Base-by-base conservation (phyloP, 2,888 invertebrate species). In the Noctua comes region DNA sequence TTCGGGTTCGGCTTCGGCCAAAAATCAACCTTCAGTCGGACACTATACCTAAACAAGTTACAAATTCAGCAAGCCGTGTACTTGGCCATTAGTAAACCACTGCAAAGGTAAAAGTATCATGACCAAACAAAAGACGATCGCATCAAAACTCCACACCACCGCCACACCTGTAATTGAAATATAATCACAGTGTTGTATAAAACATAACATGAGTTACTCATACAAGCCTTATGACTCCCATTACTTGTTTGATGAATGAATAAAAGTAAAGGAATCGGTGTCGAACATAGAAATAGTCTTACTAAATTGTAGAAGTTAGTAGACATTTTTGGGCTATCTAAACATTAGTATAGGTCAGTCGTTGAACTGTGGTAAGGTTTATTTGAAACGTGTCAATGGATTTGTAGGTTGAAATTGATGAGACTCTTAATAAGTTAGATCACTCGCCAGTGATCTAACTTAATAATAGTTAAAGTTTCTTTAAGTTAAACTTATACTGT, bases 201-300 rank as follows among this genome's bases (percentile, higher is more conserved):
- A 70, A 65, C 83, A 71, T 70, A 77, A 31, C n/a, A 16, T 46
- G 36, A 18, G 64, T 75, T 43, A 70, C 31, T 27, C 57, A 40
- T 54, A 76, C 73, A 36, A 46, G 16, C 68, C 40, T 70, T 86
- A 76, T 74, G 8, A 78, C 83, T 16, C 11, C 36, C n/a, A 76
- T 83, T 72, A 71, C 6, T 11, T 18, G 40, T 72, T 51, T 75
- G 36, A 84, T 81, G 76, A 81, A 86, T 84, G 78, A 81, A 81
- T 81, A 73, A 75, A 70, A 54, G 40, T 43, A 13, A 69, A 31
- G 48, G n/a, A 83, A 73, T 75, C 27, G 66, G 66, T 66, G 74
- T 46, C 57, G 21, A 62, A 80, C 77, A 86, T n/a, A 31, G 64
- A 73, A 80, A 76, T 62, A 76, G 62, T 69, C 71, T 76, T 68